A percentile compares a stretch with the other conserved stretches of the same genome.
Evolutionary conservation across 1,140 invertebrate genomes (phyloP).

Genomic region (Camponotus pennsylvanicus): DNA sequence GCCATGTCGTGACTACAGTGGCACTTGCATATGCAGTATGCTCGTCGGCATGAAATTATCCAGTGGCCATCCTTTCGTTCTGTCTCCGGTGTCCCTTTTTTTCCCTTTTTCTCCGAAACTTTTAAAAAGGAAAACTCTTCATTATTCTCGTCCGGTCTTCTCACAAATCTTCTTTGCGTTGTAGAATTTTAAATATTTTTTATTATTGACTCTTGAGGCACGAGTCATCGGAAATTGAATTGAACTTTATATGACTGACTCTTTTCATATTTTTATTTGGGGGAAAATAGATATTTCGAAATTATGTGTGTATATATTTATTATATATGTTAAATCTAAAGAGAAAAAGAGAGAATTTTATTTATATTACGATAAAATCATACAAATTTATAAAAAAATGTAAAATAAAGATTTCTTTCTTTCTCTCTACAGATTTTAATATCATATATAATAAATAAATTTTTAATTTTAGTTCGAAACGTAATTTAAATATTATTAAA

Average conservation of each 20-base stretch:
- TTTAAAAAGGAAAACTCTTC: constrained; percentile 31
- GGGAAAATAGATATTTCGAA: neutral
- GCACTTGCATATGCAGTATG: constrained; percentile 64
- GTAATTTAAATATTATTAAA: neutral
- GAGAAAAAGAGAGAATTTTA: no score
- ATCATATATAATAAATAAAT: no score
- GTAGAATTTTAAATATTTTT: neutral
- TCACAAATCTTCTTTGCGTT: neutral
- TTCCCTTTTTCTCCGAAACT: neutral
- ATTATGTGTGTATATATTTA: neutral
- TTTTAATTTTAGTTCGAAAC: no score
- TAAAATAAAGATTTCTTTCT: no score
- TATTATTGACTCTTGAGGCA: neutral
- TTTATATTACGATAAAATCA: no score
- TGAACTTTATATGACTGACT: no score
- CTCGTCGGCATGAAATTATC: constrained; percentile 67
- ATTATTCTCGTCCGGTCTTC: constrained; percentile 51
- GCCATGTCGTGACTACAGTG: constrained; percentile 53
- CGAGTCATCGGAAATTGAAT: neutral
- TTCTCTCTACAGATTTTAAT: no score
- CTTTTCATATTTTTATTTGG: neutral
- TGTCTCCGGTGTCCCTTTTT: constrained; percentile 20
- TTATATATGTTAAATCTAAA: no score
- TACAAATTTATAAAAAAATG: no score
- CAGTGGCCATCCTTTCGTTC: constrained; percentile 48